Evolutionary conservation across 2,888 invertebrate genomes (phyloP), one percentile per base, ranked within the genome.

Genomic region (Trichogramma dendrolimi): DNA sequence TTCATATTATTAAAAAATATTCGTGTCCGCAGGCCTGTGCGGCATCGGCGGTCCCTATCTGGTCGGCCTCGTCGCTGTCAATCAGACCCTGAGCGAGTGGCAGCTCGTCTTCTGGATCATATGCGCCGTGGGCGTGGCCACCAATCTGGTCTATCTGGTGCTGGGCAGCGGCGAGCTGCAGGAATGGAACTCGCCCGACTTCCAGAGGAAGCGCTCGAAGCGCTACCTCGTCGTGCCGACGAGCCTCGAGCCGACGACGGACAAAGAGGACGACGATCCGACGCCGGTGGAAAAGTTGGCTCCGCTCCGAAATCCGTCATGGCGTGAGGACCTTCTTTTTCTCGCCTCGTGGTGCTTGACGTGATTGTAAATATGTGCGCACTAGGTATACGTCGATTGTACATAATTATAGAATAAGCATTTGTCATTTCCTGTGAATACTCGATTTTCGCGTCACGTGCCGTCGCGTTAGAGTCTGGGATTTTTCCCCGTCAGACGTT

Each of bases 41-140:
- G 87, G 87, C 53, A 86, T 87, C 70, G 82, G 87, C 46, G 85
- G 85, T 1, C 87, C 86, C 1, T 85, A 83, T 70, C 77, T 86
- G 43, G 86, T 86, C 44, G 86, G 86, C 43, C 76, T 85, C 54
- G 76, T 87, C 70, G 86, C 86, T 78, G 79, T 51, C 84, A 90
- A 80, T 46, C 56, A 64, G n/a, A 62, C 64, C 0, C 38, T 62
- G 4, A 60, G 50, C 52, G 64, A 64, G 27, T 92, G 91, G 91
- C 82, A 87, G 46, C 71, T 83, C 0, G 89, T 91, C 0, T 91
- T 91, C 76, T 90, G 90, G 87, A 85, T 91, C n/a, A 85, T 89
- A 55, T 83, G 88, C 11, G 85, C 75, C 0, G 83, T 90, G 1
- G 82, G 89, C 61, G 79, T 84, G 0, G 63, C 83, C 4, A 87